phyloP scores from a whole-genome alignment of 2,797 vertebrate genomes.

The Ambastaia sidthimunki region DNA sequence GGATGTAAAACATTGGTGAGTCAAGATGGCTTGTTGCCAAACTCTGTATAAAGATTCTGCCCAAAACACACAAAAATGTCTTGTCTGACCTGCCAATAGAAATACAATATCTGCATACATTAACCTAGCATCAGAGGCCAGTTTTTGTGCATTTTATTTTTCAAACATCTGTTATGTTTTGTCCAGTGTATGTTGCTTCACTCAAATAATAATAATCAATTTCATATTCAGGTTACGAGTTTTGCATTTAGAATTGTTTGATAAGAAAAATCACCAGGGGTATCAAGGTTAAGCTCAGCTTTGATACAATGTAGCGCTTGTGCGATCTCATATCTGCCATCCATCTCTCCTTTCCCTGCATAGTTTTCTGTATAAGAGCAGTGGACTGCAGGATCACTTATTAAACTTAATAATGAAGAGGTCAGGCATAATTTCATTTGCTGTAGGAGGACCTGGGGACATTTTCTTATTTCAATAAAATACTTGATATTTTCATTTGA shows the following conservation, averaged over 20 bases:
- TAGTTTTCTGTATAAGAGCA: slow-evolving; percentile 69
- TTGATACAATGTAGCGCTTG: slow-evolving; percentile 24
- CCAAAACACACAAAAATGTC: not conserved
- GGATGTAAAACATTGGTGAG: not conserved
- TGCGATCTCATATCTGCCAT: slow-evolving; percentile 61
- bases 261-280: not conserved
- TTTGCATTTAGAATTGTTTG: not conserved
- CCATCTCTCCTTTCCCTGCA: slow-evolving; percentile 72
- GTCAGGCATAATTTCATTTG: slow-evolving; percentile 82
- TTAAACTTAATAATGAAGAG: slow-evolving; percentile 77
- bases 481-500: slow-evolving; percentile 80
- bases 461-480: slow-evolving; percentile 83
- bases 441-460: slow-evolving; percentile 76
- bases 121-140: no score
- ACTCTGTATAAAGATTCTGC: not conserved
- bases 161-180: no score
- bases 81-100: not conserved
- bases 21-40: not conserved
- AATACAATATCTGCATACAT: no score
- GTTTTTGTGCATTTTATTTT: no score
- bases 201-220: not conserved
- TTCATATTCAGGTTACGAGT: not conserved
- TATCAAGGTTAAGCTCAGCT: not conserved
- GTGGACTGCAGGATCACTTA: slow-evolving; percentile 71
- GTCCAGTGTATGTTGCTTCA: no score